Conservation (phyloP, 2,113 vertebrate species). For the Gadus chalcogrammus region DNA sequence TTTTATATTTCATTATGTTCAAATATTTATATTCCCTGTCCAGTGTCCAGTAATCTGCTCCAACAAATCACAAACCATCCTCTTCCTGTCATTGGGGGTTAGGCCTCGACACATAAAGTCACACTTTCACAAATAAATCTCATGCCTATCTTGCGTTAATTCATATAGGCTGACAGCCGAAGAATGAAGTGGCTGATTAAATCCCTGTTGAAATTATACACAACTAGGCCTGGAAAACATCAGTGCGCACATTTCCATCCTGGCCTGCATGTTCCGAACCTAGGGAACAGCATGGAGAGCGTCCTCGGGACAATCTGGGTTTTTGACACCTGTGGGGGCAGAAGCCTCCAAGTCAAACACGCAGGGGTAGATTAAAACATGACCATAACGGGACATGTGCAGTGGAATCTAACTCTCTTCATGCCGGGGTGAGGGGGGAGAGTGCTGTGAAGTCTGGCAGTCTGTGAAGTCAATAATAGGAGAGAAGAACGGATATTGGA, state of each 20-base stretch:
- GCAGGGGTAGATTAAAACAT: constrained; percentile 45
- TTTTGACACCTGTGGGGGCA: constrained; percentile 33
- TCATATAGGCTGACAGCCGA: neutral
- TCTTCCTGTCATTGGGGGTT: too few relatives aligned
- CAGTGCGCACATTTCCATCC: neutral
- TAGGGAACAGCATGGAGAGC: constrained; percentile 12
- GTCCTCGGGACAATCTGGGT: constrained; percentile 25
- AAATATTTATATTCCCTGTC: too few relatives aligned
- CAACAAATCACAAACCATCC: too few relatives aligned
- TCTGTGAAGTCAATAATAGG: constrained; percentile 22
- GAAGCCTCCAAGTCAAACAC: constrained; percentile 45
- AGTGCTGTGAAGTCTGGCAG: constrained; percentile 37
- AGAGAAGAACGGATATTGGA: constrained; percentile 48
- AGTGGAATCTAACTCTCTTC: constrained; percentile 34
- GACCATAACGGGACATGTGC: constrained; percentile 54
- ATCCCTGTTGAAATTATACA: too few relatives aligned
- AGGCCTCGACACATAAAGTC: too few relatives aligned
- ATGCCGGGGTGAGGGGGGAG: constrained; percentile 22
- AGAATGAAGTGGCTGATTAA: neutral
- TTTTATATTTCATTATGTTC: too few relatives aligned
- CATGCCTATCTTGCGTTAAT: neutral
- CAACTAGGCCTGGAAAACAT: neutral
- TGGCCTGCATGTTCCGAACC: neutral
- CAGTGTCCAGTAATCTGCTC: too few relatives aligned
- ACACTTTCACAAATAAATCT: too few relatives aligned